Conservation (phyloP, 1,140 invertebrate genomes). For the Zaprionus capensis region DNA sequence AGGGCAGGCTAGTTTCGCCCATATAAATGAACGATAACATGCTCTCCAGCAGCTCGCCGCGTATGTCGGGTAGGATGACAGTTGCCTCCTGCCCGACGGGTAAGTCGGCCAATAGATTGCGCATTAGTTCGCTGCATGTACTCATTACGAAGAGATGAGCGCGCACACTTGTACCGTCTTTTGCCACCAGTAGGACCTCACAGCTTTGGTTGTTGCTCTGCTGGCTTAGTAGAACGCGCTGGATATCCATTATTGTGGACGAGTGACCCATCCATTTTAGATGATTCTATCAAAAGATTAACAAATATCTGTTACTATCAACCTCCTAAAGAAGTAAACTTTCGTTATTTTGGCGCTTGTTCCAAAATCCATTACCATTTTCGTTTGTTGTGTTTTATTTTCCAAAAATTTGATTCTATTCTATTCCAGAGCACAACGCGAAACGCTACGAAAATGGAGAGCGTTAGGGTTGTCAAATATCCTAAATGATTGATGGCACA, state of each 20-base stretch:
- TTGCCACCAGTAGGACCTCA: constrained; percentile 74
- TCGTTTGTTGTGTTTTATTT: constrained; percentile 55
- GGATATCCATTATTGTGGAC: constrained; percentile 80
- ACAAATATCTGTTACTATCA: not conserved
- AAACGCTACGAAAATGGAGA: constrained; percentile 52
- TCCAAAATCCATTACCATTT: constrained; percentile 55
- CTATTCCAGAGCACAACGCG: constrained; percentile 45
- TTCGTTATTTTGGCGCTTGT: constrained; percentile 48
- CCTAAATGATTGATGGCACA: not conserved
- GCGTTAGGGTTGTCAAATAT: constrained; percentile 26
- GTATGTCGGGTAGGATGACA: constrained; percentile 77
- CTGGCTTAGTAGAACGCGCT: constrained; percentile 64
- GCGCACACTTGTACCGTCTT: constrained; percentile 70
- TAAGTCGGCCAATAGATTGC: constrained; percentile 68
- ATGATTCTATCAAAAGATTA: constrained; percentile 62
- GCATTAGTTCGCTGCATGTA: constrained; percentile 78
- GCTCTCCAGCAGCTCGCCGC: constrained; percentile 69
- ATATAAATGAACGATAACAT: constrained; percentile 80
- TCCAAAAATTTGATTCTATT: constrained; percentile 54
- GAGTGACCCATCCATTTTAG: constrained; percentile 84
- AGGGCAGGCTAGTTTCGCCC: constrained; percentile 72
- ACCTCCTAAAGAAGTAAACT: not conserved
- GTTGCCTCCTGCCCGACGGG: constrained; percentile 73
- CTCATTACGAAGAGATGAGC: constrained; percentile 79
- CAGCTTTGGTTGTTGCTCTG: constrained; percentile 62